A percentile compares a stretch with the other conserved stretches of the same genome.
phyloP scores from a whole-genome alignment of 2,797 vertebrate genomes.

The Hydrophis major region DNA sequence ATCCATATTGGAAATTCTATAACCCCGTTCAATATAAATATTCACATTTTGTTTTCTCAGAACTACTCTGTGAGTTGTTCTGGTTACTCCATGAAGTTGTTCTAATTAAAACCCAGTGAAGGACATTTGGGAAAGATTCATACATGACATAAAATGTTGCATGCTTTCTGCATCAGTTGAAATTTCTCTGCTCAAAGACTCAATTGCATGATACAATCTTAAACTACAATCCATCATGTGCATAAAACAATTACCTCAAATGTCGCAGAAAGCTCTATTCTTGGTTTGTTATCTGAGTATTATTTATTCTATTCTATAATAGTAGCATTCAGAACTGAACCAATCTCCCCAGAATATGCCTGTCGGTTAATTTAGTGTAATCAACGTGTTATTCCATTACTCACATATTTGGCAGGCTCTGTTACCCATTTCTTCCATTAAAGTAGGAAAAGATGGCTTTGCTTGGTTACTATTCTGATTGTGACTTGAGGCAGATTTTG shows the following conservation, averaged over 20 bases:
- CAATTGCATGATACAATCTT: background rate
- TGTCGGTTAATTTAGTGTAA: background rate
- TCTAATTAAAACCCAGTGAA: background rate
- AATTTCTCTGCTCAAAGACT: background rate
- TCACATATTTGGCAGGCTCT: background rate
- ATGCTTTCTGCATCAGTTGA: background rate
- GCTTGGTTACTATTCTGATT: constrained; percentile 39
- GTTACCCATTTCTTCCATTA: constrained; percentile 22
- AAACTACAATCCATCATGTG: background rate
- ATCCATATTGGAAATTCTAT: background rate
- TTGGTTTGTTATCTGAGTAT: background rate
- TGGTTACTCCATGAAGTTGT: background rate
- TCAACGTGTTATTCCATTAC: constrained; percentile 13
- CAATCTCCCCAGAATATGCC: background rate
- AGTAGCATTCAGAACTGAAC: background rate
- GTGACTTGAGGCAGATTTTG: constrained; percentile 53
- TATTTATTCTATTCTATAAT: constrained; percentile 2
- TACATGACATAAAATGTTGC: background rate
- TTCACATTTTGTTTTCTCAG: background rate
- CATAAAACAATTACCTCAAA: background rate
- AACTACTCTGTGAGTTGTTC: background rate
- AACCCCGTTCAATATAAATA: background rate
- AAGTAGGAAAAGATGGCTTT: constrained; percentile 38
- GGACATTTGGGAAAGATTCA: background rate
- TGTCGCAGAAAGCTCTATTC: background rate